Conservation (phyloP, 2,113 vertebrate species). For the Excalfactoria chinensis region DNA sequence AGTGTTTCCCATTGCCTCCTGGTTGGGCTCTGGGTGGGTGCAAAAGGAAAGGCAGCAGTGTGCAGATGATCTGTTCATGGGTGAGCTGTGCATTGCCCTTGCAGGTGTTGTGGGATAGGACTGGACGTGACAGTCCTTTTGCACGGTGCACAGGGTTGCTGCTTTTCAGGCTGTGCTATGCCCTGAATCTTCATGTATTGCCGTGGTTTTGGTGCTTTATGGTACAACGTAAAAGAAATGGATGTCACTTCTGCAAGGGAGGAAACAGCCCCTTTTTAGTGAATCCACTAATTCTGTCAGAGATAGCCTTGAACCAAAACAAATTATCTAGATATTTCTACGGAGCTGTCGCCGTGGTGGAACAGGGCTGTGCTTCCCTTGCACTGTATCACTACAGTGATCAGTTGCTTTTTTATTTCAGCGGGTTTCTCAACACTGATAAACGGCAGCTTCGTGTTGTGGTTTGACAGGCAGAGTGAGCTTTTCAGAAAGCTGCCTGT, state of each 20-base stretch:
- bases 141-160: background rate
- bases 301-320: background rate
- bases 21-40: background rate
- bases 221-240: background rate
- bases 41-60: background rate
- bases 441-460: background rate
- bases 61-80: background rate
- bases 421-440: background rate
- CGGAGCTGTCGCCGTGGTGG: background rate
- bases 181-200: background rate
- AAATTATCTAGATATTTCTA: background rate
- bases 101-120: background rate
- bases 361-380: background rate
- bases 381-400: rapidly evolving
- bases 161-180: background rate
- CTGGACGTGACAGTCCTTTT: background rate
- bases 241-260: background rate
- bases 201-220: background rate
- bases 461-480: background rate
- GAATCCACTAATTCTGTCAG: background rate
- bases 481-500: background rate
- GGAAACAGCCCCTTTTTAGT: background rate
- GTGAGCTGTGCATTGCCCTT: background rate
- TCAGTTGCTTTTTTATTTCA: background rate
- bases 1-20: background rate